Percentiles rank a stretch among this genome's conserved stretches.
Evolutionary conservation across 2,113 vertebrate genomes (phyloP).

Genomic region (Acrocephalus kingi): DNA sequence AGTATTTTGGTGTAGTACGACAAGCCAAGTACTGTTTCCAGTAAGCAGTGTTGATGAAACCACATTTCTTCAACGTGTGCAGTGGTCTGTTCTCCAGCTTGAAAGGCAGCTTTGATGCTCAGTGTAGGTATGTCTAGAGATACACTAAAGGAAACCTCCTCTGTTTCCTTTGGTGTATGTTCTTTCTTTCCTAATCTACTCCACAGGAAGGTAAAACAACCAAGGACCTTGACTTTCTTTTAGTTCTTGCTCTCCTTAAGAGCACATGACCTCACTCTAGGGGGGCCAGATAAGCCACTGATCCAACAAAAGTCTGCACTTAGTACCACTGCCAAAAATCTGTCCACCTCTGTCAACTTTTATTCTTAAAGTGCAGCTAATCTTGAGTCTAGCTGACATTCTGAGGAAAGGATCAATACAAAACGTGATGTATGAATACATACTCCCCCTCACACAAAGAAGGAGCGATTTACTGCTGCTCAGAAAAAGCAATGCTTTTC

Average conservation of each 20-base stretch:
- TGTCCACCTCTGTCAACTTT: neutral
- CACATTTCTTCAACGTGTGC: neutral
- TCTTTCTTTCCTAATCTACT: neutral
- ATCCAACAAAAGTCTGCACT: neutral
- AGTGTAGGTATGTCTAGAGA: neutral
- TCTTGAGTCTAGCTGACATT: neutral
- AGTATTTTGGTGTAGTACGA: neutral
- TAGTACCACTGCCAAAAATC: neutral
- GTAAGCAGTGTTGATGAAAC: neutral
- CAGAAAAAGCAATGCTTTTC: neutral
- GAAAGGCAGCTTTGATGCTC: neutral
- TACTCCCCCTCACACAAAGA: neutral
- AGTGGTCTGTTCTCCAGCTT: neutral
- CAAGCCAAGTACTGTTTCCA: neutral
- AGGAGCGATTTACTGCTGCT: neutral
- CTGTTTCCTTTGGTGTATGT: neutral
- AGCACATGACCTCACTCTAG: neutral
- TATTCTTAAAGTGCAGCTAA: neutral
- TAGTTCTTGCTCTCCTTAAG: neutral
- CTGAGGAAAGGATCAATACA: neutral
- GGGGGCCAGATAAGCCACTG: neutral
- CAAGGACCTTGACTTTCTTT: neutral
- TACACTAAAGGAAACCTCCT: neutral
- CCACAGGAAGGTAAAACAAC: neutral
- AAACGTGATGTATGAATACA: neutral